Conservation (phyloP, 2,888 invertebrate species). For the Caenorhabditis doughertyi region DNA sequence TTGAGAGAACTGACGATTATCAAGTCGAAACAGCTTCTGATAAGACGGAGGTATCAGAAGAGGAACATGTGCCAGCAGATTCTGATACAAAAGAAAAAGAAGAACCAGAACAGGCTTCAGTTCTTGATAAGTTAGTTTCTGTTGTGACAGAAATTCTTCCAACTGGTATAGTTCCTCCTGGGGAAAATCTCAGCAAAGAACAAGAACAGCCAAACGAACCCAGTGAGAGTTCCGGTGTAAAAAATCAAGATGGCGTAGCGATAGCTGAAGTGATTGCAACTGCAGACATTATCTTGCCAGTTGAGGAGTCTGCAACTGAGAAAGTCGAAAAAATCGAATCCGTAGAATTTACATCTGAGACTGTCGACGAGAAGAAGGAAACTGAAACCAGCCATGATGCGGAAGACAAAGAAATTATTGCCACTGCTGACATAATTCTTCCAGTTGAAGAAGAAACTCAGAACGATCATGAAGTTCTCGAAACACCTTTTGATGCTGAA, state of each 20-base stretch:
- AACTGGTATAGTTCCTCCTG: not conserved
- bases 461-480: not conserved
- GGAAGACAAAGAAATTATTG: not conserved
- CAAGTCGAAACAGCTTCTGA: too few species aligned
- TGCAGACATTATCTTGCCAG: not conserved
- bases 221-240: too few species aligned
- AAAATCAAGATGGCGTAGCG: not conserved
- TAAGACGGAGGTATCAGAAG: too few species aligned
- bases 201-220: not conserved
- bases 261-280: not conserved
- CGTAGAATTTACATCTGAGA: too few species aligned
- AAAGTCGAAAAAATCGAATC: too few species aligned
- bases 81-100: not conserved
- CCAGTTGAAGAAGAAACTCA: not conserved
- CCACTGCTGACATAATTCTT: slow-evolving; percentile 6
- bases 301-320: not conserved
- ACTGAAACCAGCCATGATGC: not conserved
- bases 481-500: not conserved
- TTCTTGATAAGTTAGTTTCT: not conserved
- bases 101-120: not conserved
- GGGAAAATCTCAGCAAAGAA: too few species aligned
- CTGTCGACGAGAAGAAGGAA: too few species aligned
- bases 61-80: too few species aligned
- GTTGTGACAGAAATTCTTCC: not conserved
- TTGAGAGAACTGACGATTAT: not conserved